Evolutionary conservation across 1,140 invertebrate genomes (phyloP), one percentile per base, ranked within the genome.

Genomic region (Semibalanus balanoides): DNA sequence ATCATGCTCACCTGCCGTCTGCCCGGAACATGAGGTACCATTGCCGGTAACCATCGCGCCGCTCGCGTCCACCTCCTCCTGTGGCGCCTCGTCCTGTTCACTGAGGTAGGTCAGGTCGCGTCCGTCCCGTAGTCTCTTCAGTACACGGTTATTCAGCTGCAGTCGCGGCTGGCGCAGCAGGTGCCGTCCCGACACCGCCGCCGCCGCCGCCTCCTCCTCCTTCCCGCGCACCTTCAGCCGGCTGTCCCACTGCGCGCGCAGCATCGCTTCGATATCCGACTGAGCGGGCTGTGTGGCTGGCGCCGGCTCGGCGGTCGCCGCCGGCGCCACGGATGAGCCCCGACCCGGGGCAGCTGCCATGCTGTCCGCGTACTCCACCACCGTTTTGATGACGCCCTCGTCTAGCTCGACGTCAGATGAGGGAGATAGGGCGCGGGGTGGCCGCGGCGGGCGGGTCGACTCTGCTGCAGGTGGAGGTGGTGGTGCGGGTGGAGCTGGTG

Each of bases 121-220:
- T 28, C 40, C 28, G 51, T 80, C 43, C 9, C 79, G 76, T 9
- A 80, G 72, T 30, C 80, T 76, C 76, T 78, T 79, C 29, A 80
- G 74, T 19, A 77, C 77, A 35, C 77, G 75, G 74, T 80, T 80
- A 72, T 81, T 81, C 28, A 81, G 76, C 31, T 81, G 80, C 29
- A 81, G 77, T 17, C 80, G 75, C n/a, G 81, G 78, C 76, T 81
- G 80, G 0, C 81, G 73, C 40, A 81, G 76, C 74, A 81, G 77
- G 78, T 78, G 79, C 78, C 40, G 79, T 29, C 78, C 35, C 75
- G 74, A 0, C 75, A 75, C 73, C 78, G 77, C 72, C 70, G 76
- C 72, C 64, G 74, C 30, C 76, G 76, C 72, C 64, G 74, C 30
- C 76, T 30, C n/a, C 77, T 73, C 43, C 79, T 76, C 30, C 77